These are phyloP conservation scores for Tenthredo mesomela DNA, from an alignment of 2,888 invertebrate species.

Conservation along the genomic window DNA sequence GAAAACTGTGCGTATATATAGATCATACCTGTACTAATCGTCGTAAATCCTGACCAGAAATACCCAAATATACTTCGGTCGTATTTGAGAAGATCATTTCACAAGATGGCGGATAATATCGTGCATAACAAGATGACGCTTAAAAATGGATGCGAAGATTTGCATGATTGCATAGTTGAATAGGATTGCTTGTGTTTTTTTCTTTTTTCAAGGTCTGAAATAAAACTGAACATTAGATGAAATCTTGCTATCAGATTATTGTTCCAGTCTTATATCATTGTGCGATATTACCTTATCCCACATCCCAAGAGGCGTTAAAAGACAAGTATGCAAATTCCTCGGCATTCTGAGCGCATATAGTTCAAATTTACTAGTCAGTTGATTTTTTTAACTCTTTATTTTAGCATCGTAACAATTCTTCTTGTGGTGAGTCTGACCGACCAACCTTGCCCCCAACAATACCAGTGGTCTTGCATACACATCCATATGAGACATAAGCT, in stretches of 20 bases:
- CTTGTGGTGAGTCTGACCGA: slow-evolving; percentile 14
- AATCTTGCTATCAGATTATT: not conserved
- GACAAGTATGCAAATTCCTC: slow-evolving; percentile 1
- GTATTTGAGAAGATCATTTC: not conserved
- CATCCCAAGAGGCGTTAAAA: not conserved
- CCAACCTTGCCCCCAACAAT: slow-evolving; percentile 51
- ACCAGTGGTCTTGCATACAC: slow-evolving; percentile 10
- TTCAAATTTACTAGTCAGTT: slow-evolving; percentile 24
- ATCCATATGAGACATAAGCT: slow-evolving; percentile 21
- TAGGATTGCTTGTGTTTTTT: not conserved
- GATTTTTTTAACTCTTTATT: slow-evolving; percentile 24
- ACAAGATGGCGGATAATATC: not conserved
- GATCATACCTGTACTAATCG: slow-evolving; percentile 29
- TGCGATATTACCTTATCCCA: not conserved
- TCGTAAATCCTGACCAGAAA: slow-evolving; percentile 21
- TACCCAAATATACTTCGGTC: not conserved
- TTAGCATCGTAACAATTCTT: slow-evolving; percentile 18
- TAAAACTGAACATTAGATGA: not conserved
- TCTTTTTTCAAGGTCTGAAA: not conserved
- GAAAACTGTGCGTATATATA: slow-evolving; percentile 9
- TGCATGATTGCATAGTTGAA: not conserved
- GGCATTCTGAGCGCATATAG: not conserved
- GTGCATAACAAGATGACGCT: not conserved
- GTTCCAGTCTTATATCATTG: not conserved
- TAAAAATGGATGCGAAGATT: too few species aligned